These are phyloP conservation scores for Pandemis heparana DNA, from an alignment of 2,888 invertebrate genomes.

Conservation along the genomic window DNA sequence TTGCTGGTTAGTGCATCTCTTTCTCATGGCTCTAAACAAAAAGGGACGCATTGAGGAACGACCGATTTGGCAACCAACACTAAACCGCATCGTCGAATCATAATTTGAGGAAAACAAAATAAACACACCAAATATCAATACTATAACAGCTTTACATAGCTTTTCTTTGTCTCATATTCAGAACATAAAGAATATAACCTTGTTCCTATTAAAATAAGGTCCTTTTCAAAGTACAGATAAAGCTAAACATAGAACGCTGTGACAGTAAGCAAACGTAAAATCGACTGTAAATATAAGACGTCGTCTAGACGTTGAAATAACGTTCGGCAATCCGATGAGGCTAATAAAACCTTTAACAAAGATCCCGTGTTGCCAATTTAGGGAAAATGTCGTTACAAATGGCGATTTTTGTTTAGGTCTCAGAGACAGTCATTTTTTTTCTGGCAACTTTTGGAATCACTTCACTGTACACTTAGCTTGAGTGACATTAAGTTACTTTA, in stretches of 20 bases:
- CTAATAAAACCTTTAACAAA: slow-evolving; percentile 16
- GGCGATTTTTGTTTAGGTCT: too few species aligned
- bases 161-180: neutral
- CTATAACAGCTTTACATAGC: neutral
- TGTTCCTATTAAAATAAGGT: neutral
- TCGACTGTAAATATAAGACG: neutral
- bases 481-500: too few species aligned
- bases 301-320: slow-evolving; percentile 1
- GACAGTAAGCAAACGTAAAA: neutral
- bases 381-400: too few species aligned
- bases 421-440: too few species aligned
- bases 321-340: slow-evolving; percentile 27
- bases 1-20: neutral
- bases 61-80: slow-evolving; percentile 1
- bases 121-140: neutral
- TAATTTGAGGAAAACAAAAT: slow-evolving; percentile 13
- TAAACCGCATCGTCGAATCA: neutral
- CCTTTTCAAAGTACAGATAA: neutral
- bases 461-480: too few species aligned
- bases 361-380: too few species aligned
- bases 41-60: neutral
- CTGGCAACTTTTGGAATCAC: too few species aligned
- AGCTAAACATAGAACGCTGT: neutral
- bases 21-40: neutral
- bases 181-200: neutral